phyloP scores from a whole-genome alignment of 2,888 invertebrate genomes.

The Nasonia oneida region DNA sequence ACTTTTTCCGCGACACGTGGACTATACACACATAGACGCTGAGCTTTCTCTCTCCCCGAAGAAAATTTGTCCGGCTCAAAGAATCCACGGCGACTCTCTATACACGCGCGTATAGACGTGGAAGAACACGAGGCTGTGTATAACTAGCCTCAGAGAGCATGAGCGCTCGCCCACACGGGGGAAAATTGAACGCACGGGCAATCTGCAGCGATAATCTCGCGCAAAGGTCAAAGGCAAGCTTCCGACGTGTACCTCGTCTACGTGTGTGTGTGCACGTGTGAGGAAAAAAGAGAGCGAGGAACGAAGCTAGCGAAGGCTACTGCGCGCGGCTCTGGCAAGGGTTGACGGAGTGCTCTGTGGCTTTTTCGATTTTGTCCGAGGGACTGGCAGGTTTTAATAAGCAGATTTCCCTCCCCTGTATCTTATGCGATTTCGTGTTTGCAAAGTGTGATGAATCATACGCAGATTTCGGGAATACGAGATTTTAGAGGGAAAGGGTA shows the following conservation, averaged over 20 bases:
- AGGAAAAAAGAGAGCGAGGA: background rate
- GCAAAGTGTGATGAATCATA: no score
- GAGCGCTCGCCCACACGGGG: background rate
- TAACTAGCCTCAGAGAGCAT: background rate
- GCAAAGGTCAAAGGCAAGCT: constrained; percentile 27
- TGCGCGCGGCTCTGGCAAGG: background rate
- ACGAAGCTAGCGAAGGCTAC: background rate
- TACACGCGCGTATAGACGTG: background rate
- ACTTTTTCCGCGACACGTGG: constrained; percentile 2
- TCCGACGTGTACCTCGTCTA: background rate
- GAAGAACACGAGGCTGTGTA: background rate
- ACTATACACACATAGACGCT: background rate
- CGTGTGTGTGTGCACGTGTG: background rate
- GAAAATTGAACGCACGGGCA: constrained; percentile 28
- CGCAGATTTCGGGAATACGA: no score
- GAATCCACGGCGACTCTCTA: background rate
- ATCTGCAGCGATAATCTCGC: constrained; percentile 26
- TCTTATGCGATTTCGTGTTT: no score
- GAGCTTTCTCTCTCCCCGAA: background rate
- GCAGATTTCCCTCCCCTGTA: background rate
- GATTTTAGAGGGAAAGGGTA: no score
- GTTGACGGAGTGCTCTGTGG: background rate
- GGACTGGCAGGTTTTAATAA: background rate
- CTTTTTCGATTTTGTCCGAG: background rate
- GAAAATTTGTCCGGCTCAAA: constrained; percentile 12